Evolutionary conservation across 1,140 invertebrate species (phyloP).

Genomic region (Yoshiicerus persimilis): DNA sequence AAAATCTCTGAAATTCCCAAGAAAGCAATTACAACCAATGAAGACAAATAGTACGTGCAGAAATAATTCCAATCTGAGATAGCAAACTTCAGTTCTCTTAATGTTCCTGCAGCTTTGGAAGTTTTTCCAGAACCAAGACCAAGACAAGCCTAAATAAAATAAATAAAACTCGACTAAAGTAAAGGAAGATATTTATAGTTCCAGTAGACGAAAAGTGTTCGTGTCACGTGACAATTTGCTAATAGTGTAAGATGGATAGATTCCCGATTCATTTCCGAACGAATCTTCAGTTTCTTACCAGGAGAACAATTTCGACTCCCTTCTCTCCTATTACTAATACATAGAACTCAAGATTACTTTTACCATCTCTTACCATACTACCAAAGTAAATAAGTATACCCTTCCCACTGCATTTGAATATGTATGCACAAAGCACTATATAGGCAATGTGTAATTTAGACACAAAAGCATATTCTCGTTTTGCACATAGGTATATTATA

Average conservation of each 20-base stretch:
- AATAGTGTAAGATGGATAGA: slow-evolving; percentile 3
- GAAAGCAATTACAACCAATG: neutral
- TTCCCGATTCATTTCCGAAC: neutral
- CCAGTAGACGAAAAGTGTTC: neutral
- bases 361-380: neutral
- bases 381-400: neutral
- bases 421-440: no score
- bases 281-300: neutral
- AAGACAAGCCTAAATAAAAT: neutral
- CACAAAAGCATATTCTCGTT: neutral
- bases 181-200: neutral
- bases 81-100: neutral
- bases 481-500: neutral
- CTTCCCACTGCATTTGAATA: no score
- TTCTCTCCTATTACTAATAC: neutral
- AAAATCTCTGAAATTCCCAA: neutral
- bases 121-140: neutral
- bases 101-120: neutral
- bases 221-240: neutral
- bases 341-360: neutral
- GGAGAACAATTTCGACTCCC: neutral
- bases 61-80: neutral
- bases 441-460: neutral
- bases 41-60: neutral
- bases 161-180: neutral